Conservation (phyloP, 2,797 vertebrate genomes). For the Pseudochaenichthys georgianus region DNA sequence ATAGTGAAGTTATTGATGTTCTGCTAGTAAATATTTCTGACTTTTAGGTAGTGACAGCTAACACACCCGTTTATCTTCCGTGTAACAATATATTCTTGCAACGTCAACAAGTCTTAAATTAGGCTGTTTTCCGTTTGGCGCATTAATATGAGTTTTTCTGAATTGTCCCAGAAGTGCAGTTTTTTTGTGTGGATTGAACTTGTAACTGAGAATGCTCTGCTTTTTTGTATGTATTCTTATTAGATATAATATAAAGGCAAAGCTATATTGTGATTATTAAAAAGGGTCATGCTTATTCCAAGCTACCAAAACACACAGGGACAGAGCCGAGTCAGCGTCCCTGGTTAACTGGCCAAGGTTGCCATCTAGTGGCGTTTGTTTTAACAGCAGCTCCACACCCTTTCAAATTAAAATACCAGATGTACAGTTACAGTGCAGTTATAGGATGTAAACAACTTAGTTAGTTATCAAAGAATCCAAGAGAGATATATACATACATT, state of each 20-base stretch:
- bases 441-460: too few species aligned
- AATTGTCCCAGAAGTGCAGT: not conserved
- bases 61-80: constrained; percentile 5
- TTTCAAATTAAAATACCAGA: not conserved
- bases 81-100: constrained; percentile 28
- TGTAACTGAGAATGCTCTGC: not conserved
- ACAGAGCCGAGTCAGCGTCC: not conserved
- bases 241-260: rapidly evolving
- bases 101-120: rapidly evolving
- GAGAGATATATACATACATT: too few species aligned
- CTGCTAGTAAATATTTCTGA: too few species aligned
- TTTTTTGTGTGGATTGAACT: not conserved
- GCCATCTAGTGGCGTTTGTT: constrained; percentile 40
- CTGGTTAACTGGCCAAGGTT: not conserved
- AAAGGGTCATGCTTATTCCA: not conserved
- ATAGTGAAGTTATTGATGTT: too few species aligned
- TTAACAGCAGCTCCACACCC: not conserved
- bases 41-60: not conserved
- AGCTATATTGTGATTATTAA: rapidly evolving
- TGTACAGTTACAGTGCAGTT: too few species aligned
- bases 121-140: not conserved
- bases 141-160: constrained; percentile 32
- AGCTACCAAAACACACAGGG: not conserved
- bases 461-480: too few species aligned
- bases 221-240: not conserved